These are phyloP conservation scores for Pelagia noctiluca DNA, from an alignment of 30 jellyfish, hydroid and myxozoan genomes.

Conservation along the genomic window DNA sequence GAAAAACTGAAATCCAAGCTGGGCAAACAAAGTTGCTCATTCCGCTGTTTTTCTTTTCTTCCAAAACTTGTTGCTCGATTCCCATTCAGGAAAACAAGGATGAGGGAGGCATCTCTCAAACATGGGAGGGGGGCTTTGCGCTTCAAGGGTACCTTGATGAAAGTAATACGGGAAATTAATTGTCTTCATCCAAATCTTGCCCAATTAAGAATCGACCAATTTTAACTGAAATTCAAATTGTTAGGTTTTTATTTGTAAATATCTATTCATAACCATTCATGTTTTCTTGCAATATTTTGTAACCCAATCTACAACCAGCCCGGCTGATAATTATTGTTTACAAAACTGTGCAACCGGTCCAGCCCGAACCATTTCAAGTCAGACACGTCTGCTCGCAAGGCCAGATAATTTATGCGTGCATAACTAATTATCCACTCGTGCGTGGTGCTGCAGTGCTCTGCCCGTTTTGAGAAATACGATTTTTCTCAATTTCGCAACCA, in stretches of 20 bases:
- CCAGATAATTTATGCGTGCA: constrained; percentile 58
- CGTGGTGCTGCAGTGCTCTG: constrained; percentile 34
- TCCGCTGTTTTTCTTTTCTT: too few relatives aligned
- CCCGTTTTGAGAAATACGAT: background rate
- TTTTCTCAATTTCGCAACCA: constrained; percentile 2
- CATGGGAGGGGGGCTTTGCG: too few relatives aligned
- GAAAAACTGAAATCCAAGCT: too few relatives aligned
- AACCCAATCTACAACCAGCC: background rate
- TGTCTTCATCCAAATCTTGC: background rate
- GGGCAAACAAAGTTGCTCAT: too few relatives aligned
- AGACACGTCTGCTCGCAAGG: constrained; percentile 59
- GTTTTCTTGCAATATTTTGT: background rate
- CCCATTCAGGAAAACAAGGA: too few relatives aligned
- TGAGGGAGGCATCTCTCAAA: too few relatives aligned
- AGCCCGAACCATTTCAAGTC: background rate
- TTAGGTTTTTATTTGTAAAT: too few relatives aligned
- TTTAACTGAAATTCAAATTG: background rate
- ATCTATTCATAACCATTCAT: too few relatives aligned
- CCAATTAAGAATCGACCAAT: background rate
- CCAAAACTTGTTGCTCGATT: too few relatives aligned
- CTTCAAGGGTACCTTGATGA: too few relatives aligned
- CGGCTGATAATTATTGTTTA: background rate
- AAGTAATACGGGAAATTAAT: background rate
- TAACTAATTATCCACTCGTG: constrained; percentile 50
- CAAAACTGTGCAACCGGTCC: background rate